Evolutionary conservation across 2,888 invertebrate species (phyloP), one percentile per base, ranked within the genome.

Genomic region (Noctua pronuba): DNA sequence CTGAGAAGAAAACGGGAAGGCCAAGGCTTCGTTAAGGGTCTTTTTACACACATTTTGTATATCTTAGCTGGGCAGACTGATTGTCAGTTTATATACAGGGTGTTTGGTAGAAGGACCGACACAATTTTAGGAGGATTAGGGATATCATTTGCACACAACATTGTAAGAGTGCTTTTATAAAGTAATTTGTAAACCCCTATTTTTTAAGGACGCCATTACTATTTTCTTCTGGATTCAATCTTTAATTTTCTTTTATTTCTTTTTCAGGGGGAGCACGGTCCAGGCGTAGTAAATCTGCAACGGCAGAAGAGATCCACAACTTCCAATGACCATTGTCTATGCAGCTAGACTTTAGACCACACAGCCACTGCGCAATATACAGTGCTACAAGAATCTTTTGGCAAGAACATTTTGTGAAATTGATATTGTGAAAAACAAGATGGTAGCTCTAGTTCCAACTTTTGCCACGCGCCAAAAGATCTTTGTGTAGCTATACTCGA

Each of bases 231-330:
- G 2, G 16, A 28, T 58, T 58, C 7, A 2, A 58, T 16, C 28
- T 28, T 28, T 7, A 28, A 7, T 62, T 35, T 31, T 21, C 0
- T 21, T 35, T 21, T 31, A 31, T 21, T 24, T 2, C 1, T 24
- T 76, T 89, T 89, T 0, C 93, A 96, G 96, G 96, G 96, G 0
- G 96, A 96, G 60, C 88, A 90, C 11, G 92, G 93, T 0, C 92
- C 92, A 3, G 92, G 93, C 0, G 88, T 93, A 28, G 95, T 96
- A 31, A 95, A 93, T 0, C 87, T 96, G 2, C 92, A 93, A 0
- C 90, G 95, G 10, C 93, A 92, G 76, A 93, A 92, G 68, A 89
- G 93, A 10, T 87, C 87, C 1, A 70, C 88, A 4, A 74, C 87
- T 28, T 86, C 87, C 55, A 92, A 90, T 58, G 94, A 94, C 82